Evolutionary conservation across 2,888 invertebrate species (phyloP), one percentile per base, ranked within the genome.

Genomic region (Napeogenes sylphis): DNA sequence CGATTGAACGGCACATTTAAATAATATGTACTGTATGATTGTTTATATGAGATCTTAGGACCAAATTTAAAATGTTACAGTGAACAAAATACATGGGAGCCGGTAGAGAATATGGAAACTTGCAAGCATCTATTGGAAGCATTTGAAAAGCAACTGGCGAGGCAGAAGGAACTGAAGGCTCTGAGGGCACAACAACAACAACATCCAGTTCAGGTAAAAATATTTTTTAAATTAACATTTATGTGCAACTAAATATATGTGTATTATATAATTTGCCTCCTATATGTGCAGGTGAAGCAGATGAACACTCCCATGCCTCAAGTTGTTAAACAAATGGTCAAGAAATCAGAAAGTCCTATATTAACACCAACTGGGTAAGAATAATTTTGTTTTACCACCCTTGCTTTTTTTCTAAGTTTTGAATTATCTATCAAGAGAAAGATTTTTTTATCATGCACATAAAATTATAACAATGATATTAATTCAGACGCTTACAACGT

Each of bases 21-120:
- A 21, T 21, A 21, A 21, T 21, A 21, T 21, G 21, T 21, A 21
- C 1, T 21, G 21, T 21, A 21, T 21, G 1, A 21, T 21, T 21
- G 21, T 21, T 21, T 21, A 21, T 21, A 21, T 21, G 21, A 21
- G 21, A 21, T 21, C 21, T 21, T 21, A 21, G 21, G 8, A 51
- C 3, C 10, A 2, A 30, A 30, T 51, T 6, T 30, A 30, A 30
- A 51, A 8, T 47, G 21, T 30, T 51, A 13, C 66, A 94, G 94
- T 76, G 94, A 95, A 66, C 93, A 95, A 72, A 96, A 96, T 78
- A 96, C 96, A 4, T 97, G 96, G 96, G 96, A 97, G 80, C 95
- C 96, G 0, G 92, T 94, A 35, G 92, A 94, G 61, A 94, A 95
- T 78, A 92, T 96, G 77, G 93, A 94, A 65, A 93, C 94, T 2